A percentile compares a stretch with the other conserved stretches of the same genome.
phyloP scores from a whole-genome alignment of 2,113 vertebrate species.

The Zosterops pallidus region DNA sequence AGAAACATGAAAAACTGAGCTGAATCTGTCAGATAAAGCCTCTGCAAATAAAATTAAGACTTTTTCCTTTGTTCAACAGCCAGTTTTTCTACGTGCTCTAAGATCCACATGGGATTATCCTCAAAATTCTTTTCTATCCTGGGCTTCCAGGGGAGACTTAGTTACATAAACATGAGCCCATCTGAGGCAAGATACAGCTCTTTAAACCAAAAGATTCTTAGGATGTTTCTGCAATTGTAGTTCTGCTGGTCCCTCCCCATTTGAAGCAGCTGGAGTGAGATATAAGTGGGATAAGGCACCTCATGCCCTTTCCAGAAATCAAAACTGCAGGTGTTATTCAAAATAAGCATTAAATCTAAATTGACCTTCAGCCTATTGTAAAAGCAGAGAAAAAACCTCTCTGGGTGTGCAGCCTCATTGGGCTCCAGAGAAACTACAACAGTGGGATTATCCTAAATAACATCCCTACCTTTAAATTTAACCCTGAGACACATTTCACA shows the following conservation, averaged over 20 bases:
- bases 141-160: slow-evolving; percentile 1
- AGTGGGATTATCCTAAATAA: neutral
- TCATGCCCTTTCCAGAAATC: neutral
- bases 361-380: neutral
- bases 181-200: neutral
- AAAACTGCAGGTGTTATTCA: neutral
- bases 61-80: neutral
- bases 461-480: neutral
- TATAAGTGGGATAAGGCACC: neutral
- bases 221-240: neutral
- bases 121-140: slow-evolving; percentile 7
- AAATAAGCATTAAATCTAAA: neutral
- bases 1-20: neutral
- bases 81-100: neutral
- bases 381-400: neutral
- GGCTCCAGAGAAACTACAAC: neutral
- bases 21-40: neutral
- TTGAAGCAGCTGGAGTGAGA: neutral
- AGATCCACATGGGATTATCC: neutral
- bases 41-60: neutral
- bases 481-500: neutral
- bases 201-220: neutral
- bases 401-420: no score
- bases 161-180: slow-evolving; percentile 9
- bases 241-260: neutral